A percentile compares a stretch with the other conserved stretches of the same genome.
These are phyloP conservation scores for Antigone vipio DNA, from an alignment of 2,113 vertebrate species.

Conservation along the genomic window DNA sequence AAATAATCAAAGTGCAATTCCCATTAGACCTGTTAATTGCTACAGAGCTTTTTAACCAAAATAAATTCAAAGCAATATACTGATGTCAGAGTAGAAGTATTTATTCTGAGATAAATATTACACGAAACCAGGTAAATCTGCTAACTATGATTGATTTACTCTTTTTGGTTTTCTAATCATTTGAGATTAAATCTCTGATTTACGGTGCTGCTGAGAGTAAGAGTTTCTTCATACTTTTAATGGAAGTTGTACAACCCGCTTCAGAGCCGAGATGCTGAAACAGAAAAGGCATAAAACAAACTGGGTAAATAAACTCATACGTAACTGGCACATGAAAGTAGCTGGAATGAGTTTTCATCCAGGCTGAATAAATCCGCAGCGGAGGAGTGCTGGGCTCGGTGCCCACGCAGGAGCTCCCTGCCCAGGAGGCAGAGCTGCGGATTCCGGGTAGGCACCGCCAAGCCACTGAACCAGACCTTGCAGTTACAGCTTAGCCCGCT, in stretches of 20 bases:
- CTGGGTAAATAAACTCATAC: neutral
- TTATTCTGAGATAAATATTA: neutral
- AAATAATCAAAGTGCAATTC: neutral
- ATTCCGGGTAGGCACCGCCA: neutral
- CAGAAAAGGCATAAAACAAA: neutral
- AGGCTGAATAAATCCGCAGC: neutral
- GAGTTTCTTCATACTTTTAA: neutral
- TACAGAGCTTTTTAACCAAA: neutral
- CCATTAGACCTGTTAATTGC: neutral
- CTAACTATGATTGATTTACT: neutral
- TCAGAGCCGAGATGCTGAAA: neutral
- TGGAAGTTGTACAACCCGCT: neutral
- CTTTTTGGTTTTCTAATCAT: neutral
- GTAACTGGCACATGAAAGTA: neutral
- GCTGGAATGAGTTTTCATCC: neutral
- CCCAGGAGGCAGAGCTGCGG: neutral
- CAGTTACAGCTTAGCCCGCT: neutral
- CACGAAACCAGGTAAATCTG: conserved; percentile 1
- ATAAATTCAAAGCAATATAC: conserved; percentile 9
- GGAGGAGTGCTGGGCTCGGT: neutral
- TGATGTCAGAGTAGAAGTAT: neutral
- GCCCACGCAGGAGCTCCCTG: neutral
- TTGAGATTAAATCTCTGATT: conserved; percentile 15
- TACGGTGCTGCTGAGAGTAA: fast-evolving
- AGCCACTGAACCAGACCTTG: neutral